Evolutionary conservation across 2,888 invertebrate species (phyloP), one percentile per base, ranked within the genome.

Genomic region (Antitype chi): DNA sequence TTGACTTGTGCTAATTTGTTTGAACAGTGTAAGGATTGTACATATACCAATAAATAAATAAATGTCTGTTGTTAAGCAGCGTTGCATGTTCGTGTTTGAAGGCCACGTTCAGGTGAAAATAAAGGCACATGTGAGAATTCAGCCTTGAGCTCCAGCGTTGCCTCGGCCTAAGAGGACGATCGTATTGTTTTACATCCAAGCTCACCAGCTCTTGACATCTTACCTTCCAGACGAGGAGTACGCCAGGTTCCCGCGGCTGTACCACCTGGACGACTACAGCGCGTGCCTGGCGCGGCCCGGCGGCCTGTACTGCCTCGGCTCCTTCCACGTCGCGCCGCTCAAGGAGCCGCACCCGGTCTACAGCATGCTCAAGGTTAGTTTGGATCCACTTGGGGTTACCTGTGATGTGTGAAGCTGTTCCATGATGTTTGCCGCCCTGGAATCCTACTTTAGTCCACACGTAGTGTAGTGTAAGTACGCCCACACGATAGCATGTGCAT

Each of bases 241-340:
- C 85, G 86, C 90, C 70, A 88, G 79, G 57, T 89, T 95, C 72
- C 95, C 95, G 28, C 92, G 91, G 7, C 90, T 95, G 82, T 95
- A 92, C 90, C 94, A 93, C 83, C 88, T 95, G 89, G 95, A 95
- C 74, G 92, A 95, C 87, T 94, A 93, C 88, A 88, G 90, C 57
- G 81, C 82, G n/a, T 95, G 95, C 68, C 89, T 94, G 69, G 82
- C 93, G 66, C 89, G 87, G 69, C 68, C 85, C 3, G 91, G 85
- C 32, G 94, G 93, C 0, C 90, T 93, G 57, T 95, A 94, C 91
- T 95, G 95, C 85, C 86, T 94, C 72, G 95, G 95, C 74, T 90
- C 90, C 78, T 94, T 95, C 88, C 84, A 89, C 69, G 75, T 93
- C 70, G 63, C 86, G 63, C 90, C 91, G 47, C 86, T 87, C 23